These are phyloP conservation scores for Eublepharis macularius DNA, from an alignment of 2,113 vertebrate genomes.

Conservation along the genomic window DNA sequence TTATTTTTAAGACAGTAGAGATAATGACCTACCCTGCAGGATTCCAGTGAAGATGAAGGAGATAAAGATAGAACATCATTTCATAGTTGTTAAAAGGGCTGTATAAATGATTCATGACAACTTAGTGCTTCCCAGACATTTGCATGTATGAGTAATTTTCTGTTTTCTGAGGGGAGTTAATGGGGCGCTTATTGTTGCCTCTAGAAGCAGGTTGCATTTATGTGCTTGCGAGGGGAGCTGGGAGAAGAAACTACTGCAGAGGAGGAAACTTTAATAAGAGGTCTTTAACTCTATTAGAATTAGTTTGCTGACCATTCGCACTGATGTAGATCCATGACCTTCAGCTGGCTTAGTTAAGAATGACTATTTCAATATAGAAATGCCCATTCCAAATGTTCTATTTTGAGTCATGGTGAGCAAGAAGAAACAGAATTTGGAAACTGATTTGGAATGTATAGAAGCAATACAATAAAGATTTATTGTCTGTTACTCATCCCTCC, in stretches of 20 bases:
- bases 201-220: neutral
- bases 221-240: neutral
- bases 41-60: neutral
- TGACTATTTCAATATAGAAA: neutral
- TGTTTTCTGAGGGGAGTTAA: neutral
- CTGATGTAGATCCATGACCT: neutral
- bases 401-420: neutral
- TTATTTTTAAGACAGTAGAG: neutral
- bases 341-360: neutral
- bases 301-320: no score
- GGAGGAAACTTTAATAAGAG: neutral
- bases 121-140: neutral
- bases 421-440: neutral
- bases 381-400: neutral
- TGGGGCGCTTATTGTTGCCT: neutral
- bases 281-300: neutral
- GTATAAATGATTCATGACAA: constrained; percentile 8
- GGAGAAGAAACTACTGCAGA: neutral
- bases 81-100: neutral
- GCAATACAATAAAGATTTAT: no score
- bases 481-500: no score
- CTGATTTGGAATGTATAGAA: no score
- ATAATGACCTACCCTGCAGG: neutral
- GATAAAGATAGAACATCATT: neutral
- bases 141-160: neutral